Base-by-base conservation (phyloP, 2,888 invertebrate genomes). In the Prosopocoilus inquinatus region DNA sequence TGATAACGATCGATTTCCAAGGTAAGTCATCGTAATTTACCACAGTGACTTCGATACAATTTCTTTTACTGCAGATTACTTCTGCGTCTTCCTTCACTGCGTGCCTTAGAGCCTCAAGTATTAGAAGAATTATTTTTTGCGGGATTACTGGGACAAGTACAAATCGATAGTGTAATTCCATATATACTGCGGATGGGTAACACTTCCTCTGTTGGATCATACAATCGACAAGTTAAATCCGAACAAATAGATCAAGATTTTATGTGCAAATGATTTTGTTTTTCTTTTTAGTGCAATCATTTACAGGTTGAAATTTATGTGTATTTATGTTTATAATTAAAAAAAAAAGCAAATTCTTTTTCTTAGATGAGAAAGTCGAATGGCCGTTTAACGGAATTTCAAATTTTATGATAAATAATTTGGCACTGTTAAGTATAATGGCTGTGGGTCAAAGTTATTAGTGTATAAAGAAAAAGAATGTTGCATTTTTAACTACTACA, bases 141-240 rank as follows among this genome's bases (percentile, higher is more conserved):
- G 2, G 93, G 91, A 48, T 84, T 96, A 59, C 88, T 95, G 46
- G 96, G 95, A 3, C 91, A 90, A 75, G 91, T 97, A 67, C 93
- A 94, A 79, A 95, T 98, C 57, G 95, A 97, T 72, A 93, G 91
- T 71, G 91, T 97, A 65, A 91, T 98, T 76, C 96, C 96, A 28
- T 94, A 90, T 69, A 89, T 98, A 71, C 82, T 98, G 64, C 88
- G 84, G 60, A 79, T 76, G 76, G 66, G 66, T 41, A 61, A 63
- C 49, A 63, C 63, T 34, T 53, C 64, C n/a, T 46, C 49, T 45
- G 39, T n/a, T 9, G 59, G 49, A 36, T 48, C 35, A 41, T 62
- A 56, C 36, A 53, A 41, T 35, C 52, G 72, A 63, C 72, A 70
- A 61, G 71, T 77, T 11, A 76, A 76, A 63, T 67, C 73, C 16